Evolutionary conservation across 2,888 invertebrate genomes (phyloP).

Genomic region (Melinaea menophilus): DNA sequence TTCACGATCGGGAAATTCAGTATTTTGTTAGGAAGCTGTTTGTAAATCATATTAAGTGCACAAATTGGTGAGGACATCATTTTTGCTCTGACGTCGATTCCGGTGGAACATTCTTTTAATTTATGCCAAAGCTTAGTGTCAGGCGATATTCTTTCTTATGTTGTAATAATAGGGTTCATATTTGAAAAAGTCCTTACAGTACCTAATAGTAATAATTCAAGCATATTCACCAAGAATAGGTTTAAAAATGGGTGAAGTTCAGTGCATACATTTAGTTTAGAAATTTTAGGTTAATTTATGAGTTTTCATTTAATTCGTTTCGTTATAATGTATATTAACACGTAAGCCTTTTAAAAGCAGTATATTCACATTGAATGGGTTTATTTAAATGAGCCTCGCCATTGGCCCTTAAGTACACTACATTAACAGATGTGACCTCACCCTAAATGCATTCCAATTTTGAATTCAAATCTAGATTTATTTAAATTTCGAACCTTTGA

Average conservation of each 20-base stretch:
- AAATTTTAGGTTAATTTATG: no score
- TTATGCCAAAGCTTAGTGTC: slow-evolving; percentile 10
- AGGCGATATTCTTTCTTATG: slow-evolving; percentile 23
- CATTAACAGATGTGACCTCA: slow-evolving; percentile 31
- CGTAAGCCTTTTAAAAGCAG: not conserved
- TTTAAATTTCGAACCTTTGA: slow-evolving; percentile 71
- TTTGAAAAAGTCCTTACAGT: not conserved
- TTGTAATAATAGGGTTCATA: slow-evolving; percentile 1
- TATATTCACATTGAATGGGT: not conserved
- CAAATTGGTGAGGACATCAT: slow-evolving; percentile 14
- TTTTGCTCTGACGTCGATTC: slow-evolving; percentile 18
- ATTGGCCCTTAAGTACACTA: slow-evolving; percentile 14
- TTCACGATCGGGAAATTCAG: no score
- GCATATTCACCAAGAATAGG: no score
- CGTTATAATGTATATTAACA: not conserved
- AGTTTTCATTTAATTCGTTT: not conserved
- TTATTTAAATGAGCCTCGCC: slow-evolving; percentile 5
- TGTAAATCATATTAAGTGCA: no score
- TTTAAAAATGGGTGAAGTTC: no score
- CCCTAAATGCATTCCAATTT: slow-evolving; percentile 38
- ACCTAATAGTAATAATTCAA: no score
- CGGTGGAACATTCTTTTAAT: slow-evolving; percentile 15
- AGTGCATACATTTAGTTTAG: no score
- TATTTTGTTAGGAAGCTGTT: no score
- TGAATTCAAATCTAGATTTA: slow-evolving; percentile 68